Base-by-base conservation (phyloP, 2,113 vertebrate genomes). In the Anguilla rostrata region DNA sequence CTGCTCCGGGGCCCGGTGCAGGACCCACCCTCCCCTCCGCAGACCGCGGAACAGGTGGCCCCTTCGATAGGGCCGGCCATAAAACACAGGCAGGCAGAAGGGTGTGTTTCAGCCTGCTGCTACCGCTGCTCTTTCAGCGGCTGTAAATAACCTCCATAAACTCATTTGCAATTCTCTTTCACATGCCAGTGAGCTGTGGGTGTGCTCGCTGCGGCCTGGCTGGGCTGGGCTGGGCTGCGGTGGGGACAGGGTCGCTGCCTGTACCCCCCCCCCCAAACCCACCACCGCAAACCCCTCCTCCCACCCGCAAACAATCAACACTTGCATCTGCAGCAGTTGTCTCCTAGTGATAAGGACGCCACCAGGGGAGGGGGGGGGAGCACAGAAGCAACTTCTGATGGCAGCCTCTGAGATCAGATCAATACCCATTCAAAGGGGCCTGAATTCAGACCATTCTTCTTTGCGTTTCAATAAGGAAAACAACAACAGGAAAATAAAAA, bases 221-320 rank as follows among this genome's bases (percentile, higher is more conserved):
- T 2, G 49, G 49, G 11, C 49, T 46, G 43, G 43, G 78, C 43
- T 85, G 41, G 80, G 75, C n/a, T 56, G 78, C 75, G 39, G 81
- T 83, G 89, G 86, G 84, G 46, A 60, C 78, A 63, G 82, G 83
- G 57, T 56, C 46, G 85, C 43, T 6, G 75, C 81, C 84, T 78
- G 57, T 82, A 71, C 39, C 83, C 56, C 57, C 81, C 75, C 78
- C 34, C 82, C 56, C 34, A 34, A 34, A 34, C 34, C 56, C 85
- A 8, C 43, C 12, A 53, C 89, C 79, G 78, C 83, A 89, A 86
- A 78, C 81, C 43, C 66, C 81, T 34, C 78, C 78, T 43, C 26
- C 39, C 53, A 89, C 91, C 88, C 71, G 81, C 83, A 88, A 87
- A 86, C 89, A 90, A 91, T 91, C 90, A 92, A 92, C 88, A 88